phyloP scores from a whole-genome alignment of 2,888 invertebrate genomes.

The Cheilosia grossa region DNA sequence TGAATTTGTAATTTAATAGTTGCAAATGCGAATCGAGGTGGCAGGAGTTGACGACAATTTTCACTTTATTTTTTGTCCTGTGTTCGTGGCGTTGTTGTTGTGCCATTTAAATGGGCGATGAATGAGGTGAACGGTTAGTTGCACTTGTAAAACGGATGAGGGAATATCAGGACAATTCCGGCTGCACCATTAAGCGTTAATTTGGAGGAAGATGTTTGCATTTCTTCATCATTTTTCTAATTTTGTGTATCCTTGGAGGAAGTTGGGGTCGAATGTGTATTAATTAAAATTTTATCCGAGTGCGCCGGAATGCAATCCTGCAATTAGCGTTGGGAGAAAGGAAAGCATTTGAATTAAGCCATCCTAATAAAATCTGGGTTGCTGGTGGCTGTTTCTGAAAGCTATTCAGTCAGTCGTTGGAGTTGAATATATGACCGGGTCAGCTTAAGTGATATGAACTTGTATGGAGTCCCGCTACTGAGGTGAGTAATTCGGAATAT shows the following conservation, averaged over 20 bases:
- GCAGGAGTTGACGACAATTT: constrained; percentile 41
- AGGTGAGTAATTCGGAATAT: too few species aligned
- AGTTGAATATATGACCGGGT: not conserved
- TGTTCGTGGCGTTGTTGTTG: not conserved
- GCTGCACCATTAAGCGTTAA: constrained; percentile 55
- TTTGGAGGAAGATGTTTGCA: constrained; percentile 41
- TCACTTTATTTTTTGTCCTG: not conserved
- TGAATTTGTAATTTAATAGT: constrained; percentile 74
- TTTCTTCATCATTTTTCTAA: constrained; percentile 17
- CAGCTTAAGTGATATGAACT: constrained; percentile 1
- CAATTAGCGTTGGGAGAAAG: not conserved
- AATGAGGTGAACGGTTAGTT: constrained; percentile 25
- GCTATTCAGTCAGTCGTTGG: not conserved
- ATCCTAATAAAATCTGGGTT: constrained; percentile 9
- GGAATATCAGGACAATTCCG: constrained; percentile 15
- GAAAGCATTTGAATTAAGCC: not conserved
- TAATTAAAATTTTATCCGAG: constrained; percentile 37
- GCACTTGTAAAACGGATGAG: constrained; percentile 6
- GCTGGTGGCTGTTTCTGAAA: not conserved
- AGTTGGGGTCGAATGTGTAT: constrained; percentile 8
- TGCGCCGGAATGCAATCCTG: constrained; percentile 4
- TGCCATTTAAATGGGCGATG: constrained; percentile 39
- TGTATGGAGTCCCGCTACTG: too few species aligned
- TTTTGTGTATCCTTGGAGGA: not conserved
- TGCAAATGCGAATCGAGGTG: constrained; percentile 60